Evolutionary conservation across 2,113 vertebrate species (phyloP), one percentile per base, ranked within the genome.

Genomic region (Austrofundulus limnaeus): DNA sequence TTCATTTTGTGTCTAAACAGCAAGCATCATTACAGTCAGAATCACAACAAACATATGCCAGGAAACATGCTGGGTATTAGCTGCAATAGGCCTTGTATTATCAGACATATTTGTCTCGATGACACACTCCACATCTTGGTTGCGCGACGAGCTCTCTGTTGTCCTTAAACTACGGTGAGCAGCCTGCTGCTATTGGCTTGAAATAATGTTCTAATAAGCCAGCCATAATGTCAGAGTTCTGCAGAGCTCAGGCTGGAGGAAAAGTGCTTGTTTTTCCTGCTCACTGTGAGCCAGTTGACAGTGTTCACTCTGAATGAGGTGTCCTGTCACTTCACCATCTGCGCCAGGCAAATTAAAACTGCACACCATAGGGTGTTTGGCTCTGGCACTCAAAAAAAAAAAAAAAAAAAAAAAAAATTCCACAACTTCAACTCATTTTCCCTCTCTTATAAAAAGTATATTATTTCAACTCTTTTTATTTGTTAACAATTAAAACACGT

Each of bases 291-390:
- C 79, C 84, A 77, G 82, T 75, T 67, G 82, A 88, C 77, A 74
- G 82, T 61, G 58, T 72, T 84, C 75, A 48, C 78, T 88, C 72
- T 77, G 86, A 91, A 88, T 85, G 84, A 85, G 83, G 79, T 47
- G 75, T 66, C 86, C 89, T 79, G 83, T 90, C 90, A 89, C 66
- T 55, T 69, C 61, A 51, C 90, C 90, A 92, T 90, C 92, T 90
- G 89, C 45, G 85, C 80, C 37, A 69, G 65, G 73, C 82, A 87
- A 88, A 89, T 90, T 84, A 88, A 89, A 85, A 79, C 69, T 15
- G 41, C 28, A 68, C 75, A 75, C 85, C 60, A 46, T 75, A 64
- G 78, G 82, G 77, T 68, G 72, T 66, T 72, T 39, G 59, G 84
- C 41, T 70, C 72, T 51, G 80, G 73, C 78, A 54, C 39, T 51